Percentiles rank a stretch among this genome's conserved stretches.
These are phyloP conservation scores for Drosophila repletoides DNA, from an alignment of 1,140 invertebrate species.

Conservation along the genomic window DNA sequence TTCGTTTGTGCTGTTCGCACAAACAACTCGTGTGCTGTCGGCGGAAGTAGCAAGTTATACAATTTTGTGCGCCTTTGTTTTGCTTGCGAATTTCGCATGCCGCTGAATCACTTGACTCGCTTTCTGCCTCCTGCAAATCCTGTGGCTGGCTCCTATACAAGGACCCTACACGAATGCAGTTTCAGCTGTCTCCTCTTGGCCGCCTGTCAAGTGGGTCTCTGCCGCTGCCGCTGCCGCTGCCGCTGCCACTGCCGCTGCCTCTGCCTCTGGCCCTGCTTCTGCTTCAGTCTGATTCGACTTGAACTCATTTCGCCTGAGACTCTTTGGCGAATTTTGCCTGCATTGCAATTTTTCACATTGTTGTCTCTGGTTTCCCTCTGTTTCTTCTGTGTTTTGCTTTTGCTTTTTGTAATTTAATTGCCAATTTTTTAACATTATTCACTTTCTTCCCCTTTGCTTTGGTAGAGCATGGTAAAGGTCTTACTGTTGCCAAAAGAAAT, in stretches of 20 bases:
- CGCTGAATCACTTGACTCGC: conserved; percentile 14
- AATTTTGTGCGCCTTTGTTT: conserved; percentile 56
- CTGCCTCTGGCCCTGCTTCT: not conserved
- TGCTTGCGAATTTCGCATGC: conserved; percentile 59
- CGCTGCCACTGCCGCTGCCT: not conserved
- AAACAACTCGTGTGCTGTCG: conserved; percentile 34
- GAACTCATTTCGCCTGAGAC: conserved; percentile 23
- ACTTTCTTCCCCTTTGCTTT: conserved; percentile 49
- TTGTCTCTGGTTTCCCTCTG: conserved; percentile 15
- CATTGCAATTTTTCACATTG: conserved; percentile 40
- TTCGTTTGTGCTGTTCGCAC: conserved; percentile 26
- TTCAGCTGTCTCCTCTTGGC: conserved; percentile 25
- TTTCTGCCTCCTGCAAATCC: conserved; percentile 2
- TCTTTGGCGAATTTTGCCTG: conserved; percentile 5
- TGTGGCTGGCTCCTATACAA: conserved; percentile 5
- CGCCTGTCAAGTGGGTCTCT: conserved; percentile 21
- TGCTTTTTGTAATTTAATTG: conserved; percentile 63
- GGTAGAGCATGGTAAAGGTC: not conserved
- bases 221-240: not conserved
- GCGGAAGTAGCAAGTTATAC: conserved; percentile 6
- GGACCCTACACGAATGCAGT: conserved; percentile 35
- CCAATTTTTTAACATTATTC: conserved; percentile 67
- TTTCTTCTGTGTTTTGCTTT: conserved; percentile 12
- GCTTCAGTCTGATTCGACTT: conserved; percentile 16
- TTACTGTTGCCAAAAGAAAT: conserved; percentile 27